These are phyloP conservation scores for Pangasianodon gigas DNA, from an alignment of 2,113 vertebrate species.

Conservation along the genomic window DNA sequence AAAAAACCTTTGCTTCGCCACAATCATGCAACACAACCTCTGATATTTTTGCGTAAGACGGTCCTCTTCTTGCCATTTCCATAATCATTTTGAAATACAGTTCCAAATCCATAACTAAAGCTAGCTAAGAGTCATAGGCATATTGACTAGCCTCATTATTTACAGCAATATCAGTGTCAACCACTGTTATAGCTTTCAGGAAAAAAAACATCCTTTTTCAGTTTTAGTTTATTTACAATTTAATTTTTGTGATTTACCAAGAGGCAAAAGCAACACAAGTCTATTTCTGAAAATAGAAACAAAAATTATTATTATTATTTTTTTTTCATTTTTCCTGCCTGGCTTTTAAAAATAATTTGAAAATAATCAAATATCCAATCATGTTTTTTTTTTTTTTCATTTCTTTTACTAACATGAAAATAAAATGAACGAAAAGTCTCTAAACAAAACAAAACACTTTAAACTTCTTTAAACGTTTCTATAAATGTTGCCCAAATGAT, in stretches of 20 bases:
- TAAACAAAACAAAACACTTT: too few relatives aligned
- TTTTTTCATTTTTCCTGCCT: neutral
- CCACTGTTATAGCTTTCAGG: neutral
- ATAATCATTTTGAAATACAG: neutral
- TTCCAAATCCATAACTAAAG: neutral
- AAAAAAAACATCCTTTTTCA: neutral
- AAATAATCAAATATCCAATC: neutral
- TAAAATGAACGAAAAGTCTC: neutral
- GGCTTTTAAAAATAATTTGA: neutral
- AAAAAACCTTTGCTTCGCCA: neutral
- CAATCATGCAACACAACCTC: neutral
- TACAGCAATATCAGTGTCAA: neutral
- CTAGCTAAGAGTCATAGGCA: neutral
- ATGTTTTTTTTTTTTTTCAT: neutral
- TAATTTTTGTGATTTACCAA: neutral
- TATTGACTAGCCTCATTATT: neutral
- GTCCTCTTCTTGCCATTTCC: neutral
- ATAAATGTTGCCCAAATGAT: neutral
- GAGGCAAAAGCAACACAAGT: neutral
- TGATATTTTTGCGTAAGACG: neutral
- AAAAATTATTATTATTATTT: neutral
- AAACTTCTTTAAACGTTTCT: neutral
- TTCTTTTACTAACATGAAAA: neutral
- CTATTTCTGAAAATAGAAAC: neutral
- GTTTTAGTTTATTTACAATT: neutral